Conservation (phyloP, 1,140 invertebrate genomes). For the Stegodyphus dumicola region DNA sequence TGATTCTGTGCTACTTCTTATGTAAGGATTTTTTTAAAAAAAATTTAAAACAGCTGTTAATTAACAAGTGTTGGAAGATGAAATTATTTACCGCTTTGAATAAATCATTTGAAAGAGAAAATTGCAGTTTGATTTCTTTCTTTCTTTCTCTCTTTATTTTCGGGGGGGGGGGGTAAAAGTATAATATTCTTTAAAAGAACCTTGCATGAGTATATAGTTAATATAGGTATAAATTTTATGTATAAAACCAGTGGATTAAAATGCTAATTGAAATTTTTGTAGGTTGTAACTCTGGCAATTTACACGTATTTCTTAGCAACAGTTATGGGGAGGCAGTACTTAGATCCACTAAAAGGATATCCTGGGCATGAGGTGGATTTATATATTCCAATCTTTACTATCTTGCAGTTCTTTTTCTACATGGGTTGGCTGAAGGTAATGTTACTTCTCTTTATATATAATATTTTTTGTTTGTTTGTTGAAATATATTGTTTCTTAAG, state of each 20-base stretch:
- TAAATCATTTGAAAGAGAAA: too few relatives aligned
- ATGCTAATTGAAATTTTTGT: constrained; percentile 65
- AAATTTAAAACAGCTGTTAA: too few relatives aligned
- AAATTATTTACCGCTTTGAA: too few relatives aligned
- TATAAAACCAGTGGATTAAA: too few relatives aligned
- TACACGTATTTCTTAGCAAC: constrained; percentile 93
- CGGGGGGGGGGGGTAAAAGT: not conserved
- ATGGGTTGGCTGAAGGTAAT: constrained; percentile 85
- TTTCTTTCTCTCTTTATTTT: not conserved
- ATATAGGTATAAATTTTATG: too few relatives aligned
- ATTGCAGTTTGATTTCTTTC: not conserved
- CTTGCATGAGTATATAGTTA: too few relatives aligned
- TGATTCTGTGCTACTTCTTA: too few relatives aligned
- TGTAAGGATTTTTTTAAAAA: too few relatives aligned
- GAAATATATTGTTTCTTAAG: too few relatives aligned
- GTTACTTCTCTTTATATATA: not conserved
- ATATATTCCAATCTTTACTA: constrained; percentile 65
- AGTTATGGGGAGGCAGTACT: constrained; percentile 83
- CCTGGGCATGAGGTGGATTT: constrained; percentile 64
- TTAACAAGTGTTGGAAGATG: too few relatives aligned
- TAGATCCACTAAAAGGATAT: constrained; percentile 71
- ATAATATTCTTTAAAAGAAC: not conserved
- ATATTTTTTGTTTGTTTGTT: too few relatives aligned
- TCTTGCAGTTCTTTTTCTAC: constrained; percentile 92
- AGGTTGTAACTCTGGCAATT: constrained; percentile 91